Evolutionary conservation across 2,888 invertebrate species (phyloP).

Genomic region (Invenusta paracnida): DNA sequence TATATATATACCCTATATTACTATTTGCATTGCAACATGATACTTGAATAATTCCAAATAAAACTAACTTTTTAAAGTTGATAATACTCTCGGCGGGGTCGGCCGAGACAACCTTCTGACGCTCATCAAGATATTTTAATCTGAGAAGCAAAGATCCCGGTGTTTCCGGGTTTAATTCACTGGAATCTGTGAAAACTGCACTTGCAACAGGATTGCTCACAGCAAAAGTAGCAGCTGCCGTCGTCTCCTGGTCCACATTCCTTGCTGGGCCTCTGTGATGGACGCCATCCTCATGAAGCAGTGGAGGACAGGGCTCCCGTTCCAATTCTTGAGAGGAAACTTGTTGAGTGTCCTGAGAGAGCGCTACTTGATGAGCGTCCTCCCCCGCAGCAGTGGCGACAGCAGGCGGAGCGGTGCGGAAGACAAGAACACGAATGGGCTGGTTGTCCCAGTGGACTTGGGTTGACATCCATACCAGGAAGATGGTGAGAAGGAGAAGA

Average conservation of each 20-base stretch:
- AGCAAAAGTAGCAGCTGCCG: background rate
- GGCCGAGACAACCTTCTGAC: slow-evolving; percentile 55
- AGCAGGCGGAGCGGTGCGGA: slow-evolving; percentile 48
- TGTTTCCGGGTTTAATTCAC: background rate
- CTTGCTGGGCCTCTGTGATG: background rate
- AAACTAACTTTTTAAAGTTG: slow-evolving; percentile 59
- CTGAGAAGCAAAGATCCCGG: slow-evolving; percentile 51
- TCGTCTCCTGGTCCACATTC: background rate
- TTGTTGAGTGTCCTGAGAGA: background rate
- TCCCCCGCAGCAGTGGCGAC: slow-evolving; percentile 36
- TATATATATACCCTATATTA: no score
- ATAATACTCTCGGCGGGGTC: slow-evolving; percentile 57
- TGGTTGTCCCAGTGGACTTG: slow-evolving; percentile 67
- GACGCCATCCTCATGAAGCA: background rate
- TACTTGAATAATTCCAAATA: no score
- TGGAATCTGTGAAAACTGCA: background rate
- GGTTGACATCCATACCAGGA: slow-evolving; percentile 71
- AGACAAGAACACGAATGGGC: slow-evolving; percentile 60
- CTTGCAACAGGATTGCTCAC: no score
- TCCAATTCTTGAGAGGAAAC: no score
- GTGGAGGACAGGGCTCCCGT: no score
- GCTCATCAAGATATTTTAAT: slow-evolving; percentile 61
- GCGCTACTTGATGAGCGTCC: background rate
- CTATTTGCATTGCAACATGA: no score
- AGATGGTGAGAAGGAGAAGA: slow-evolving; percentile 63